These are phyloP conservation scores for Phainopepla nitens DNA, from an alignment of 2,113 vertebrate species.

Conservation along the genomic window DNA sequence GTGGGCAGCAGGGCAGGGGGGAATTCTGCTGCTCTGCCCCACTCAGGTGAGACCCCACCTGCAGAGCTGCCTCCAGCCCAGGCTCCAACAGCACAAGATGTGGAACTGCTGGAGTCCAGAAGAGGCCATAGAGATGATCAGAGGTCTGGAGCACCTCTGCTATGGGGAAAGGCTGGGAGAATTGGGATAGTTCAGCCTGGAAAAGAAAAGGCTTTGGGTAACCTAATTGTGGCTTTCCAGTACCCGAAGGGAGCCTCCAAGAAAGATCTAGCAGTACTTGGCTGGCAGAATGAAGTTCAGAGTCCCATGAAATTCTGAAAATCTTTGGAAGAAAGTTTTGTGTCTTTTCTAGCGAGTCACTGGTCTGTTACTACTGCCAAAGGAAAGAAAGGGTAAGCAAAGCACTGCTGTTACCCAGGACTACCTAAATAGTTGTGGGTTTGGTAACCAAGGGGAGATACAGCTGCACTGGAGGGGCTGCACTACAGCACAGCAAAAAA, in stretches of 20 bases:
- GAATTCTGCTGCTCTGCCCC: neutral
- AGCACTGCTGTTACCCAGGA: neutral
- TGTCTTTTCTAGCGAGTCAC: neutral
- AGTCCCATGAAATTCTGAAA: neutral
- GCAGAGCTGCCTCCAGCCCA: neutral
- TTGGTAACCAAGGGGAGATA: neutral
- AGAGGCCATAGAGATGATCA: neutral
- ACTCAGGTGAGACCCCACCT: neutral
- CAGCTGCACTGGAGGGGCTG: neutral
- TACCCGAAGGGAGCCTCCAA: neutral
- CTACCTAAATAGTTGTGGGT: neutral
- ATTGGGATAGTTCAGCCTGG: neutral
- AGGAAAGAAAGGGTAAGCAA: neutral
- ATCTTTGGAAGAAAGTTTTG: neutral
- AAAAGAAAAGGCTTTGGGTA: neutral
- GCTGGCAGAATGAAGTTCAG: neutral
- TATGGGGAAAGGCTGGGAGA: neutral
- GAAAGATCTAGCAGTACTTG: no score
- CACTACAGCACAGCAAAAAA: neutral
- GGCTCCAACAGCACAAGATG: neutral
- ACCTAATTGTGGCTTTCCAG: neutral
- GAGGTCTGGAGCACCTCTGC: neutral
- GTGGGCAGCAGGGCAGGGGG: neutral
- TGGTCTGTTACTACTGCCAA: neutral
- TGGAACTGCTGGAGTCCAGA: neutral